Percentiles rank a stretch among this genome's conserved stretches.
These are phyloP conservation scores for Anseranas semipalmata DNA, from an alignment of 2,113 vertebrate species.

Conservation along the genomic window DNA sequence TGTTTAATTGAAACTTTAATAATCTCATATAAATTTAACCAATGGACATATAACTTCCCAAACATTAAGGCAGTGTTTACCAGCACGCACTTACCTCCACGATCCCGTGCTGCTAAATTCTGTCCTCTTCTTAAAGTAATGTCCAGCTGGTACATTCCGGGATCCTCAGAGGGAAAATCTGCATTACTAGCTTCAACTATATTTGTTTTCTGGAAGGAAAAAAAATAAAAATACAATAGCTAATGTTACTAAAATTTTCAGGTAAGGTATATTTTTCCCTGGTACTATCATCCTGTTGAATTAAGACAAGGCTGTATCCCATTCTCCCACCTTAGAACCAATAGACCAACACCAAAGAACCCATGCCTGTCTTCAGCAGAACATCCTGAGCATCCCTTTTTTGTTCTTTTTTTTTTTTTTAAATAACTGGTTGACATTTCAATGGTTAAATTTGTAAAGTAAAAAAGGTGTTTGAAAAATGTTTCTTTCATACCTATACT, in stretches of 20 bases:
- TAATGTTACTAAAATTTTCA: neutral
- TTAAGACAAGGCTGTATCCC: neutral
- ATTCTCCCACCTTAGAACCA: neutral
- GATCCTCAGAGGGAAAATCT: conserved; percentile 75
- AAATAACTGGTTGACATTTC: neutral
- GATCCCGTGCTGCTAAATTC: conserved; percentile 91
- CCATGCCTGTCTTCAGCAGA: accelerated
- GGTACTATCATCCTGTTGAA: neutral
- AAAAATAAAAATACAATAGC: neutral
- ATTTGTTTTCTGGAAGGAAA: conserved; percentile 80
- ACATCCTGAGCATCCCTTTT: neutral
- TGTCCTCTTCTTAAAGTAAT: conserved; percentile 89
- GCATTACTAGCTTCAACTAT: conserved; percentile 85
- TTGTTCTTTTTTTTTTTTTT: no score
- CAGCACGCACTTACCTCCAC: conserved; percentile 82
- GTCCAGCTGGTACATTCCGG: conserved; percentile 94
- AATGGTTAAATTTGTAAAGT: neutral
- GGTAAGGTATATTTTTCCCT: neutral
- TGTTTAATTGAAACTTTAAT: neutral
- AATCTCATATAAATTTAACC: neutral
- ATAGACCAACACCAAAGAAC: neutral
- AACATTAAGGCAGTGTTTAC: neutral
- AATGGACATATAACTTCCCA: neutral
- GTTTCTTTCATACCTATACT: neutral
- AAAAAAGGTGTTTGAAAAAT: neutral